Conservation (phyloP, 2,888 invertebrate species). For the Spilosoma lubricipeda region DNA sequence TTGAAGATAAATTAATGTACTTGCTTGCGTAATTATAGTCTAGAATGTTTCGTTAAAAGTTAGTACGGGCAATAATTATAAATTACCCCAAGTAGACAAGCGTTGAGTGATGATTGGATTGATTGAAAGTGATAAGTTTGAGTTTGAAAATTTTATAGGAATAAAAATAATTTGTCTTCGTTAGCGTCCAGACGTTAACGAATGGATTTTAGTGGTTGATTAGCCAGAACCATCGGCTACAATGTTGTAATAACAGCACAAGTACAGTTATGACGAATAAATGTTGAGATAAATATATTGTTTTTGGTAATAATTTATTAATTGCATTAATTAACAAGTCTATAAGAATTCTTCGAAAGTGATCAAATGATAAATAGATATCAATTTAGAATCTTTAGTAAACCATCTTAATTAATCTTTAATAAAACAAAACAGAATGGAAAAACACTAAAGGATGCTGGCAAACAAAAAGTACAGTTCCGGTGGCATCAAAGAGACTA, state of each 20-base stretch:
- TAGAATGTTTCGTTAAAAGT: neutral
- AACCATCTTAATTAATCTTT: too few species aligned
- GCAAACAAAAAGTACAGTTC: too few species aligned
- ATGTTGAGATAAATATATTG: neutral
- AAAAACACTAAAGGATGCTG: too few species aligned
- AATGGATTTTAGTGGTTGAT: neutral
- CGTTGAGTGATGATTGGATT: neutral
- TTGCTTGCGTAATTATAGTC: slow-evolving; percentile 1
- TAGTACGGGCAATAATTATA: neutral
- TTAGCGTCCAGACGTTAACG: slow-evolving; percentile 1
- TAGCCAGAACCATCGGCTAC: neutral
- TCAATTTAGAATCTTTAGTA: too few species aligned
- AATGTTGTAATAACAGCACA: neutral
- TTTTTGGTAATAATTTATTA: too few species aligned
- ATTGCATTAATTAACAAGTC: too few species aligned
- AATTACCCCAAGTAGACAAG: neutral
- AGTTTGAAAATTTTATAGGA: neutral
- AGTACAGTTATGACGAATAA: neutral
- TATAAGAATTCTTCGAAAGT: too few species aligned
- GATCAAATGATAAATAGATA: too few species aligned
- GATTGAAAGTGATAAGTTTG: neutral
- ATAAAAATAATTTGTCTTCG: neutral
- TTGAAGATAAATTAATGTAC: neutral
- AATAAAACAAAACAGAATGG: too few species aligned
- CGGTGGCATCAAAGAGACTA: too few species aligned